A percentile compares a stretch with the other conserved stretches of the same genome.
These are phyloP conservation scores for Odontophorus gujanensis DNA, from an alignment of 2,113 vertebrate species.

Conservation along the genomic window DNA sequence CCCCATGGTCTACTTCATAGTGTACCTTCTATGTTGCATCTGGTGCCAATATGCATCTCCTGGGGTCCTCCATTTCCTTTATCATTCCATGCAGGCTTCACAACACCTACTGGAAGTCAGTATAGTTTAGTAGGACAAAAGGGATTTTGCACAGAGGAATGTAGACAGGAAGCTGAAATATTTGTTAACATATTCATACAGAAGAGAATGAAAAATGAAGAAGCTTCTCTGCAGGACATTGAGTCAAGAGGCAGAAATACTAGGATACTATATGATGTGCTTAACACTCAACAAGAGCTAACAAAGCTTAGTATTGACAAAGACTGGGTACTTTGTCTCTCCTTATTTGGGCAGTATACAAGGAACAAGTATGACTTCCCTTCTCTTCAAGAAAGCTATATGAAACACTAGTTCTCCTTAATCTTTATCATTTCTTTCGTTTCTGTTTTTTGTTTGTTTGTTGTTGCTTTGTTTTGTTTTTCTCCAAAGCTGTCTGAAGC, in stretches of 20 bases:
- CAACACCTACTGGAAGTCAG: background rate
- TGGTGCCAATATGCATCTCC: background rate
- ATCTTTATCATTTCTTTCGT: rapidly evolving
- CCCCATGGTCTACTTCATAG: rapidly evolving
- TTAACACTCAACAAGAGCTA: background rate
- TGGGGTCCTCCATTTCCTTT: background rate
- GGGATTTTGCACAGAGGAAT: background rate
- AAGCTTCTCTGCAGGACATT: background rate
- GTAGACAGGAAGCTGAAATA: background rate
- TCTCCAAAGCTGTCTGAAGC: background rate
- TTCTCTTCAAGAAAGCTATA: background rate
- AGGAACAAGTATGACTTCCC: background rate
- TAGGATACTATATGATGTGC: background rate
- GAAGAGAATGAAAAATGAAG: background rate
- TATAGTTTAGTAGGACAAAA: background rate
- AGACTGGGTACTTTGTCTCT: background rate
- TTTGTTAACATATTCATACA: background rate
- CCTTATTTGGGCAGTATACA: background rate
- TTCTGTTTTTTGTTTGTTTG: no score
- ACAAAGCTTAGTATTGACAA: background rate
- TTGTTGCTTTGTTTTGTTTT: background rate
- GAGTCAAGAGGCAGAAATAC: background rate
- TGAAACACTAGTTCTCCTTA: background rate
- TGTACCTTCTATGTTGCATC: background rate
- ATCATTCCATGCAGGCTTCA: rapidly evolving